These are phyloP conservation scores for Dinothrombium tinctorium DNA, from an alignment of 1,140 invertebrate species.

Conservation along the genomic window DNA sequence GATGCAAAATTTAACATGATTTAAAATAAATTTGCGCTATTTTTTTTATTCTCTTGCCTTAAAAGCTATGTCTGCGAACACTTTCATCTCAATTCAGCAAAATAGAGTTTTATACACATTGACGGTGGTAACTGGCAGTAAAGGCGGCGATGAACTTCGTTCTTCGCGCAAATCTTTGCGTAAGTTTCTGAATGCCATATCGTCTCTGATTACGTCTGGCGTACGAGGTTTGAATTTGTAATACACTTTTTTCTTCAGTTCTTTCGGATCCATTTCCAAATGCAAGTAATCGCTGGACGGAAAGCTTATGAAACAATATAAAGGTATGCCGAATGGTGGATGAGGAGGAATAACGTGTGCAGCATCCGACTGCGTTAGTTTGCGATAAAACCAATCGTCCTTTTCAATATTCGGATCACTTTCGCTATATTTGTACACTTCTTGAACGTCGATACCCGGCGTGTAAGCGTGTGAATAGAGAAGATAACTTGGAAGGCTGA, in stretches of 20 bases:
- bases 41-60: too few species aligned
- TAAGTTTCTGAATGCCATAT: constrained; percentile 54
- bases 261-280: constrained; percentile 22
- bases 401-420: constrained; percentile 49
- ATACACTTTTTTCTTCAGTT: too few species aligned
- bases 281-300: constrained; percentile 56
- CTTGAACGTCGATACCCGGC: constrained; percentile 14
- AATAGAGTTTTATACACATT: too few species aligned
- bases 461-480: constrained; percentile 37
- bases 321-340: constrained; percentile 64
- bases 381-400: constrained; percentile 59
- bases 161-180: constrained; percentile 37
- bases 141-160: neutral
- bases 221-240: neutral
- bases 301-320: constrained; percentile 39
- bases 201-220: constrained; percentile 59
- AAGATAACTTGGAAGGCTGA: constrained; percentile 43
- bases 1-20: too few species aligned
- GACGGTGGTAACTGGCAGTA: neutral
- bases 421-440: neutral
- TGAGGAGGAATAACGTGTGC: constrained; percentile 44
- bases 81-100: too few species aligned
- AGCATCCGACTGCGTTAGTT: constrained; percentile 44
- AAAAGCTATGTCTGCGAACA: too few species aligned
- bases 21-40: too few species aligned